A percentile compares a stretch with the other conserved stretches of the same genome.
These are phyloP conservation scores for Cygnus atratus DNA, from an alignment of 2,113 vertebrate species.

Conservation along the genomic window DNA sequence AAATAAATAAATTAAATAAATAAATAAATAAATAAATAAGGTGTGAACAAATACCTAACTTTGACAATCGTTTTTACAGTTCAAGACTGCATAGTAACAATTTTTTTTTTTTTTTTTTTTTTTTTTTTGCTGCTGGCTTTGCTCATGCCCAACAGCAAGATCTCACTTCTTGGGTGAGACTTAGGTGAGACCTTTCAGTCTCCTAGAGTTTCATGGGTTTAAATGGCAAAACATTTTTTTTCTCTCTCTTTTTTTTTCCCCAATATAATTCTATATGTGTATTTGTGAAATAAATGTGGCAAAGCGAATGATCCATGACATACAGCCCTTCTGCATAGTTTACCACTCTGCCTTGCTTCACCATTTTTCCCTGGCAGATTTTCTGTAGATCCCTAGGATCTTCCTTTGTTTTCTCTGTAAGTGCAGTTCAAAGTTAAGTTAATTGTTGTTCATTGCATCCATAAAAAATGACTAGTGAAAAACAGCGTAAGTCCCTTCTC, in stretches of 20 bases:
- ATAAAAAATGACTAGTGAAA: slow-evolving; percentile 40
- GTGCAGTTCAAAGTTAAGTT: not conserved
- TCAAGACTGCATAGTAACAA: not conserved
- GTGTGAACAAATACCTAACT: not conserved
- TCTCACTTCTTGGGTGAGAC: not conserved
- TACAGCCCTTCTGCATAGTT: not conserved
- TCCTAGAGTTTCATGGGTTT: not conserved
- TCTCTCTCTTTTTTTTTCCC: not conserved
- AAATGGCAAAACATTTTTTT: not conserved
- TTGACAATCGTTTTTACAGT: not conserved
- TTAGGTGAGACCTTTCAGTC: not conserved
- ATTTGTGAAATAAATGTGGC: not conserved
- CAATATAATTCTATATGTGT: not conserved
- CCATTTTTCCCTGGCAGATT: not conserved
- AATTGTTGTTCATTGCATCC: slow-evolving; percentile 8
- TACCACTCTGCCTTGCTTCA: not conserved
- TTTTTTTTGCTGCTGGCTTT: not conserved
- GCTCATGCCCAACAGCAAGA: not conserved
- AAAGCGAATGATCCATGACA: not conserved
- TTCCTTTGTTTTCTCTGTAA: not conserved
- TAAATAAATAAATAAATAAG: too few species aligned
- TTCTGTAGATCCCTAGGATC: not conserved
- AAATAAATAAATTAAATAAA: too few species aligned
- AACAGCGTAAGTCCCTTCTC: slow-evolving; percentile 36
- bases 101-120: not conserved